Evolutionary conservation across 2,113 vertebrate species (phyloP), one percentile per base, ranked within the genome.

Genomic region (Neogale vison): DNA sequence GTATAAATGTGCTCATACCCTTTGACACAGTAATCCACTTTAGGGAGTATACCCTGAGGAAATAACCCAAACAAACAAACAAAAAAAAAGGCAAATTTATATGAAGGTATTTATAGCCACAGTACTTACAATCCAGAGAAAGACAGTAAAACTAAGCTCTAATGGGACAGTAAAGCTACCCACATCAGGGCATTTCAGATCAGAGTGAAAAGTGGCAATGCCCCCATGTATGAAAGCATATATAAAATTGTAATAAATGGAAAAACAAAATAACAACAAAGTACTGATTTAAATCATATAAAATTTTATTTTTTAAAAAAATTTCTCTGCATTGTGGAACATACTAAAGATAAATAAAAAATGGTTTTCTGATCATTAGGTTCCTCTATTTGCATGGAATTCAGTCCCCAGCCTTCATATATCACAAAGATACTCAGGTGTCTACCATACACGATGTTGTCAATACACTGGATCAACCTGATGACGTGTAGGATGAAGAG

Each of bases 101-200:
- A 90, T 87, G 59, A 96, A 94, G n/a, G 91, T 26, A 89, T 97
- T 95, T 94, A 84, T 36, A 97, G 71, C 82, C 95, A 63, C 26
- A 45, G 29, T 82, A 74, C 42, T 95, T 87, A 94, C 52, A 95
- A 76, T 34, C 65, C 20, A 96, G 65, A 84, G 82, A 57, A 94
- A 94, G 79, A 6, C 77, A 91, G 42, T 36, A 83, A 90, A 82
- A 63, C 15, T 92, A 91, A 86, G 36, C 52, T 97, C 59, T 59
- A 65, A 84, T 1, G 21, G 72, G 31, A 91, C 1, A 69, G 45
- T 52, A 91, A 86, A 88, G 45, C 34, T 55, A 95, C 74, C 52
- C 17, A 85, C 52, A 93, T 55, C 88, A 45, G 57, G 45, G 34
- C 21, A 80, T 87, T 95, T 80, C 72, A 82, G 17, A 34, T 92